These are phyloP conservation scores for Oligia strigilis DNA, from an alignment of 2,888 invertebrate species.

Conservation along the genomic window DNA sequence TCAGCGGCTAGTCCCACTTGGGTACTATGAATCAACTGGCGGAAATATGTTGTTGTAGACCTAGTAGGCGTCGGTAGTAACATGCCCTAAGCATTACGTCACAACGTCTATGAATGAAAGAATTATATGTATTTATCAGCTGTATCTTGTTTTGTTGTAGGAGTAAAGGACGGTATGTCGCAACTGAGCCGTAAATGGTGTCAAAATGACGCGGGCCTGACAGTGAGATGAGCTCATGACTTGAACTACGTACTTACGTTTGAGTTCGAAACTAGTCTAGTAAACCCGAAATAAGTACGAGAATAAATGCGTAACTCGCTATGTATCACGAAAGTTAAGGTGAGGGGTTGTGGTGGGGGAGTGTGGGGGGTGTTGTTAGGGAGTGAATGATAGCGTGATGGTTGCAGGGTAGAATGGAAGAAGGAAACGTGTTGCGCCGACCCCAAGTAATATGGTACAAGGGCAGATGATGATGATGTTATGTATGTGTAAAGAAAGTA, in stretches of 20 bases:
- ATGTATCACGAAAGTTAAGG: not conserved
- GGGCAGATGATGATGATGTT: not conserved
- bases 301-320: not conserved
- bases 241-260: not conserved
- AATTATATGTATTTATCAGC: constrained; percentile 42
- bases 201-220: too few species aligned
- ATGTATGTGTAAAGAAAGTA: not conserved
- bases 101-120: constrained; percentile 47
- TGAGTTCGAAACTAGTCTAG: not conserved
- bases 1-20: constrained; percentile 25
- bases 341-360: too few species aligned
- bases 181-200: constrained; percentile 10
- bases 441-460: not conserved
- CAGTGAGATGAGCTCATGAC: constrained; percentile 8
- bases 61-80: constrained; percentile 57
- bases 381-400: not conserved
- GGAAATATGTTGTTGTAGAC: constrained; percentile 53
- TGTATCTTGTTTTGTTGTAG: constrained; percentile 22
- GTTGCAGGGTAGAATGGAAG: not conserved
- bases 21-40: constrained; percentile 57
- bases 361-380: too few species aligned
- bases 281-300: not conserved
- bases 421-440: not conserved
- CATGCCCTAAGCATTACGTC: constrained; percentile 59
- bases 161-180: constrained; percentile 36